Conservation (phyloP, 2,797 vertebrate genomes). For the Sphenopsis melanotis region DNA sequence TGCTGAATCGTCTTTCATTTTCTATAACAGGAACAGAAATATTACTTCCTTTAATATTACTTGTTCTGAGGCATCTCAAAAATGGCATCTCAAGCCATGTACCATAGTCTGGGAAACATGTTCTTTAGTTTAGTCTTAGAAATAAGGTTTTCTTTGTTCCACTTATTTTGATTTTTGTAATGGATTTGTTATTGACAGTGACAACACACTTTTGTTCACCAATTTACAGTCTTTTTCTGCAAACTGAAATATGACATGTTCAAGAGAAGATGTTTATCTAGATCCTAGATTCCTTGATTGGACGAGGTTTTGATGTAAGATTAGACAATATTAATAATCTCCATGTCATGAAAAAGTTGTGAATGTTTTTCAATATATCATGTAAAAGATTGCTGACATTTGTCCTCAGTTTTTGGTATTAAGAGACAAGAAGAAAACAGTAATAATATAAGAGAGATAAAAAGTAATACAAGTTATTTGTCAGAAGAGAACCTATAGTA, state of each 20-base stretch:
- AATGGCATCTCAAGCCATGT: neutral
- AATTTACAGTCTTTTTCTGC: neutral
- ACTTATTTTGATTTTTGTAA: neutral
- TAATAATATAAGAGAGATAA: neutral
- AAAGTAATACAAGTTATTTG: neutral
- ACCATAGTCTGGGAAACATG: neutral
- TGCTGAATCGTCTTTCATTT: neutral
- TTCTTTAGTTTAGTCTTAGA: neutral
- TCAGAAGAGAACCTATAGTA: neutral
- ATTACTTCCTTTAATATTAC: neutral
- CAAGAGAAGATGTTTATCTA: neutral
- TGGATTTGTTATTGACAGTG: neutral
- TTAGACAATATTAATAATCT: neutral
- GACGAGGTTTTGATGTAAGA: neutral
- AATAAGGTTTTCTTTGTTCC: neutral
- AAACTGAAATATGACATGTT: neutral
- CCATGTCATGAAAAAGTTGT: neutral
- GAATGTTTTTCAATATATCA: neutral
- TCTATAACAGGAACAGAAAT: neutral
- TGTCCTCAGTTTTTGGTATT: neutral
- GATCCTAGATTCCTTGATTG: neutral
- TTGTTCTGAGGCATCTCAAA: neutral
- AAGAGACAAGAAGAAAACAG: neutral
- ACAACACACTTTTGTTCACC: neutral
- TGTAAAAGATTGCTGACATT: neutral